Conservation (phyloP, 2,113 vertebrate genomes). For the Larimichthys crocea region DNA sequence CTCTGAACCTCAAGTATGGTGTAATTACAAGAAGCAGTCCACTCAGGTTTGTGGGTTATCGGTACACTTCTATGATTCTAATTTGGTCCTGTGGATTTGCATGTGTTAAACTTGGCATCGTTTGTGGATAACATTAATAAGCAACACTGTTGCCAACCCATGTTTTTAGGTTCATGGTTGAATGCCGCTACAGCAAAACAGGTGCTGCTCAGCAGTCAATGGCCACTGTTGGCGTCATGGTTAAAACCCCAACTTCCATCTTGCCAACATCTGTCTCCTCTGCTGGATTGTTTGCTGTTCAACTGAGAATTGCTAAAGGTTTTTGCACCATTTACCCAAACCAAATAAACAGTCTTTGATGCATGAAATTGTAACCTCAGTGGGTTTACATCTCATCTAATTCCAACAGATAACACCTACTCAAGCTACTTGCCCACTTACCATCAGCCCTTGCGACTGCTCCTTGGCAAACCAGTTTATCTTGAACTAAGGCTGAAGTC, state of each 20-base stretch:
- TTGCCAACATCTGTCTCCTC: slow-evolving; percentile 13
- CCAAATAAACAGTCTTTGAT: background rate
- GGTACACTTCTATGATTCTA: background rate
- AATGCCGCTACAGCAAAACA: slow-evolving; percentile 76
- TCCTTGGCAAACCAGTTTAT: slow-evolving; percentile 78
- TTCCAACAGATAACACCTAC: slow-evolving; percentile 68
- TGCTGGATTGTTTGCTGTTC: slow-evolving; percentile 63
- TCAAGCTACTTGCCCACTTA: slow-evolving; percentile 53
- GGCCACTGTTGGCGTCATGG: slow-evolving; percentile 74
- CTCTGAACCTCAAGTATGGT: slow-evolving; percentile 75
- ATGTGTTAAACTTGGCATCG: background rate
- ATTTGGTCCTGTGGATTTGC: background rate
- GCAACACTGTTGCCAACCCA: background rate
- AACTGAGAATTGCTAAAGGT: slow-evolving; percentile 80
- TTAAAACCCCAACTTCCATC: slow-evolving; percentile 54
- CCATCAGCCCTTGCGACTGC: slow-evolving; percentile 66
- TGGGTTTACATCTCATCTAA: background rate
- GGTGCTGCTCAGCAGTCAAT: background rate
- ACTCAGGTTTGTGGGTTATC: slow-evolving; percentile 60
- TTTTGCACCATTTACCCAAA: background rate
- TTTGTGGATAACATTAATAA: background rate
- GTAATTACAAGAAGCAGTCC: slow-evolving; percentile 71
- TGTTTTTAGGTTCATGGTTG: slow-evolving; percentile 74
- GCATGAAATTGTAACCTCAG: no score
- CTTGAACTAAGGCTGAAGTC: slow-evolving; percentile 74